Base-by-base conservation (phyloP, 2,888 invertebrate species). In the Zaprionus lineosus region DNA sequence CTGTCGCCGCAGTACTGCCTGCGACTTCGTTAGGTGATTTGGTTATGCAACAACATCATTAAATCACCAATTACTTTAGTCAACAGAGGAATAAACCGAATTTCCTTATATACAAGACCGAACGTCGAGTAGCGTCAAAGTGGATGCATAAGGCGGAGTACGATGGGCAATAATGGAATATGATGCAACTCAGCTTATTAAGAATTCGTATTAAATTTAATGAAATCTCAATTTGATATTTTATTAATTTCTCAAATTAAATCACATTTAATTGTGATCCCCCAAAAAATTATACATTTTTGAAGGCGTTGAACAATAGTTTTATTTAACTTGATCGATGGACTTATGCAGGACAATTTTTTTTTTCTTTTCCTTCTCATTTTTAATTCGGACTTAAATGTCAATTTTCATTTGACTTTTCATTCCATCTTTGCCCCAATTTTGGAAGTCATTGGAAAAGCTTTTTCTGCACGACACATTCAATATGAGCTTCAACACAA, bases 21-120 rank as follows among this genome's bases (percentile, higher is more conserved):
- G 71, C 37, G 73, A 68, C 60, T 79, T 81, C 81, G 81, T 81
- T 82, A 79, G 81, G 79, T 81, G 81, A 81, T 81, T 81, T 82
- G 81, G 81, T 82, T 81, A 81, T 81, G 79, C 83, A 81, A 79
- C 81, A 81, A 82, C 81, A 81, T 81, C 81, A 81, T 81, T 81
- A 82, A 81, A 81, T 81, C 81, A 81, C 77, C 81, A 81, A 81
- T 82, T 82, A 82, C 81, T 79, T 79, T 68, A 81, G 81, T 81
- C 81, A 81, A 81, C 81, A 81, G 75, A 79, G 77, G 62, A 74
- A 81, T 78, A 77, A 82, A 83, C 70, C 75, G 58, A 84, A 84
- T 84, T 79, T 84, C 75, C 77, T 77, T 76, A 66, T 59, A 63
- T 62, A 68, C 52, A 67, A 55, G 68, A 58, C 48, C 64, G 60